Evolutionary conservation across 2,113 vertebrate genomes (phyloP), one percentile per base, ranked within the genome.

Genomic region (Siniperca chuatsi): DNA sequence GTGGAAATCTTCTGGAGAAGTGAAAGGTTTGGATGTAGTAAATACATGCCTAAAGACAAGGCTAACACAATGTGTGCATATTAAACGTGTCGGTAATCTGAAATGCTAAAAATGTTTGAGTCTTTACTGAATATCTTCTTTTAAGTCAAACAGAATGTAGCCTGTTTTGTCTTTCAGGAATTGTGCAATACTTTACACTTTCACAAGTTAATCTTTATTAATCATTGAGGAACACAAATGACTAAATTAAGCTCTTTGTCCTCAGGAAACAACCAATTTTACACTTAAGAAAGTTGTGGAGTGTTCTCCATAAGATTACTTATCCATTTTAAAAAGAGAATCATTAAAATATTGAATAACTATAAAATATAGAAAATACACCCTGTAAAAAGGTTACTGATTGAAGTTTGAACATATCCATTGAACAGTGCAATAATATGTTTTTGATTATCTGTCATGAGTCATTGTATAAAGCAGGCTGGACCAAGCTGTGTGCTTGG

Each of bases 401-500:
- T n/a, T 65, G 20, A 67, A 82, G 40, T 35, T 61, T 33, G 46
- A 62, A 40, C 20, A 35, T 52, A 42, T 48, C n/a, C 1, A 3
- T 69, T 12, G 29, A 75, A 70, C 4, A n/a, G 18, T 16, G 6
- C 66, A 66, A 64, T 74, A 15, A 44, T 75, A 18, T 40, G 11
- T 79, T 54, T 82, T 70, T 74, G 23, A 40, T 82, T 37, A 55
- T 81, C 35, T 10, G 40, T 48, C 29, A 35, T 73, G 71, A 79
- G 40, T 84, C 60, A 79, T 37, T 58, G n/a, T 46, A 62, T 65
- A 6, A 33, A 77, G 58, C 40, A 13, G 72, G 62, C 67, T 29
- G 61, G 52, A 83, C 37, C 58, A 12, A 44, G 50, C n/a, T 46
- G 79, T 54, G 65, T 46, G 52, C 8, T 62, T 9, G 21, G 55